Evolutionary conservation across 2,797 vertebrate genomes (phyloP).

Genomic region (Chaetodon trifasciatus): DNA sequence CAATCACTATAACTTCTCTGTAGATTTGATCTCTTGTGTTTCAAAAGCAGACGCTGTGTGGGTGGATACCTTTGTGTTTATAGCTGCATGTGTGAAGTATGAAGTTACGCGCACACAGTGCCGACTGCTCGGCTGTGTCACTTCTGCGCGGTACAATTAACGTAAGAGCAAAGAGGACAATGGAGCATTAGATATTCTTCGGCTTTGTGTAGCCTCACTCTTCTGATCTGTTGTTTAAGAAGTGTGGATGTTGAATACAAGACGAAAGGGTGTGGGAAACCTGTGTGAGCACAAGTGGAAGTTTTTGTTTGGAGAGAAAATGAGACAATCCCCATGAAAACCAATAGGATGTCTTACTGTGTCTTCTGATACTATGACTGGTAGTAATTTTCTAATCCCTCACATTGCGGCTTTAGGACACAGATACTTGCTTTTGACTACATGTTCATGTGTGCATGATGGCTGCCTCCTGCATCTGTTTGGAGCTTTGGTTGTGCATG

Average conservation of each 20-base stretch:
- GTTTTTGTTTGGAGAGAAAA: conserved; percentile 6
- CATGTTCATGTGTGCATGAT: too few relatives aligned
- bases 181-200: conserved; percentile 7
- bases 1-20: conserved; percentile 69
- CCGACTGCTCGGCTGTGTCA: conserved; percentile 31
- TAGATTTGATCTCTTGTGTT: conserved; percentile 67
- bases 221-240: conserved; percentile 8
- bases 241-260: background rate
- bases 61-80: conserved; percentile 64
- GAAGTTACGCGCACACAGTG: conserved; percentile 10
- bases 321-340: background rate
- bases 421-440: too few relatives aligned
- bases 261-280: background rate
- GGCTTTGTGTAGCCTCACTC: conserved; percentile 3
- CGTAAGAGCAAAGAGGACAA: conserved; percentile 34
- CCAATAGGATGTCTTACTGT: background rate
- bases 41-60: conserved; percentile 59
- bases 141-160: conserved; percentile 17
- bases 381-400: background rate
- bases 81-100: conserved; percentile 41
- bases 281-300: background rate
- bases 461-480: too few relatives aligned
- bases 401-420: too few relatives aligned
- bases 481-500: too few relatives aligned
- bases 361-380: background rate